Evolutionary conservation across 1,140 invertebrate genomes (phyloP).

Genomic region (Drosophila athabasca): DNA sequence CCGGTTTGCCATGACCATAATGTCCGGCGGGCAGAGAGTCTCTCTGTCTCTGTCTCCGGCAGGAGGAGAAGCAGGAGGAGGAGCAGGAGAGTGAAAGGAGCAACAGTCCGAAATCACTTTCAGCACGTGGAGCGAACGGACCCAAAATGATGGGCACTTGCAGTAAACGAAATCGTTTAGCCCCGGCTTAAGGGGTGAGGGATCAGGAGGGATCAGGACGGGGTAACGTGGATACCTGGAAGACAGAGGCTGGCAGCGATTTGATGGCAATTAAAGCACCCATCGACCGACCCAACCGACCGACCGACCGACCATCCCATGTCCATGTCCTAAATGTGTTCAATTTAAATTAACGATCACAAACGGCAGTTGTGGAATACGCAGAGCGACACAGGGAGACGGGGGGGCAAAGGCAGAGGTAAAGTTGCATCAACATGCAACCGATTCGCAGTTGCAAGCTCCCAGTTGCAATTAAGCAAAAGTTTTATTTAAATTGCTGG

Average conservation of each 20-base stretch:
- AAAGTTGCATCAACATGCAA: slow-evolving; percentile 60
- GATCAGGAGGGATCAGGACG: background rate
- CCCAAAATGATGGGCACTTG: slow-evolving; percentile 78
- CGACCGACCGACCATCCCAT: slow-evolving; percentile 3
- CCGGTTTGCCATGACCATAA: slow-evolving; percentile 74
- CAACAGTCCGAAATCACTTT: slow-evolving; percentile 60
- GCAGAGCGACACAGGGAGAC: slow-evolving; percentile 24
- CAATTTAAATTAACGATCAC: slow-evolving; percentile 81
- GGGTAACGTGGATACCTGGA: background rate
- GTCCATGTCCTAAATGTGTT: slow-evolving; percentile 80
- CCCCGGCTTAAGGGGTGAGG: slow-evolving; percentile 15
- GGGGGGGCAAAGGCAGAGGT: slow-evolving; percentile 24
- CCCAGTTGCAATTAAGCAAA: slow-evolving; percentile 72
- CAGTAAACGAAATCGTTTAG: slow-evolving; percentile 81
- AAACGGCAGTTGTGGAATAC: slow-evolving; percentile 26
- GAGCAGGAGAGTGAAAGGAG: slow-evolving; percentile 14
- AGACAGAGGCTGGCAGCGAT: slow-evolving; percentile 9
- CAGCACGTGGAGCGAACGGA: slow-evolving; percentile 62
- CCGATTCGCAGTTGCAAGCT: slow-evolving; percentile 35
- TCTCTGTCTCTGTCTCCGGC: too few species aligned
- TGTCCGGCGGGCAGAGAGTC: slow-evolving; percentile 45
- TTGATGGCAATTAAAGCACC: slow-evolving; percentile 68
- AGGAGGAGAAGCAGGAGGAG: too few species aligned
- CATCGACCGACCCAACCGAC: slow-evolving; percentile 29
- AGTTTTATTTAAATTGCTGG: slow-evolving; percentile 80